Base-by-base conservation (phyloP, 1,140 invertebrate species). In the Episyrphus balteatus region DNA sequence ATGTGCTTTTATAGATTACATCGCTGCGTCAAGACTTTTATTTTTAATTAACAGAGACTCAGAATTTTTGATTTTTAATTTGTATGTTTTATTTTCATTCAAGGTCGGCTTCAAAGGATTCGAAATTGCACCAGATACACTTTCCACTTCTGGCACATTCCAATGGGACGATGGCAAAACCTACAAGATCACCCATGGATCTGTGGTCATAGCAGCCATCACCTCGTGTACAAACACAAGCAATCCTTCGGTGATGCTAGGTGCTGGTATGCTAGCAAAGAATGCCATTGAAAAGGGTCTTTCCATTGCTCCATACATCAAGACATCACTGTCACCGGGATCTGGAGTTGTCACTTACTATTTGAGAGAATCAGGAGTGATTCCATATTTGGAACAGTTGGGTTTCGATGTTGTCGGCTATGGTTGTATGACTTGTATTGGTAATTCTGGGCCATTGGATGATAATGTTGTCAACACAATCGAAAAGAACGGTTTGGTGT, bases 351-450 rank as follows among this genome's bases (percentile, higher is more conserved):
- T 98, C 1, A 97, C 93, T 1, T 96, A 98, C 69, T 99, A 99
- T 70, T 71, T 99, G 0, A 75, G 74, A 62, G 78, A 80, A 61
- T 80, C 78, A 30, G 92, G 92, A 1, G 91, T 98, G 3, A 81
- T 90, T 18, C 84, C 88, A 0, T 86, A 82, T 59, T 70, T 99
- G 36, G 80, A 86, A 50, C 78, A 88, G 66, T 75, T 97, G 11
- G 95, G 94, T 9, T 99, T 98, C 70, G 80, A 92, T 58, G 84
- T 93, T 45, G 86, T 91, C 26, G 94, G 94, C n/a, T 97, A 94
- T 62, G 85, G 95, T 2, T 98, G 95, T 71, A 98, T 97, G 93
- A 98, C 94, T 0, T 98, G 95, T 69, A 99, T 99, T 54, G 96
- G 96, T 9, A 98, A 98, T 70, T 91, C 86, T 41, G 95, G 95